These are phyloP conservation scores for Zoanthus gigantus DNA, from an alignment of 92 coral and sea anemone species.

Conservation along the genomic window DNA sequence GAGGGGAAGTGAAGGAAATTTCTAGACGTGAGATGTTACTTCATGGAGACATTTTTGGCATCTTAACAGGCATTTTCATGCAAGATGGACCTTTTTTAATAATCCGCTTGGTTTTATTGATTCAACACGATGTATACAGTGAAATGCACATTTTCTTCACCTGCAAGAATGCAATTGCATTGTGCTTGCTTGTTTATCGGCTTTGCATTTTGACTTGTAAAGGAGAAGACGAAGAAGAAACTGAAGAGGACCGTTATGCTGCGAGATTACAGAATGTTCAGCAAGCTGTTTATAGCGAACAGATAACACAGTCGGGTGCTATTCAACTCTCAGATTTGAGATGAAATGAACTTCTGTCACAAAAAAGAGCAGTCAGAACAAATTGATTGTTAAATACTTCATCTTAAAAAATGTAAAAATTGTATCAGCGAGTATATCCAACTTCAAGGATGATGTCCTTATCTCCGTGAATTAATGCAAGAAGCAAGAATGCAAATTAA, in stretches of 20 bases:
- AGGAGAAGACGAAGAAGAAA: slow-evolving; percentile 89
- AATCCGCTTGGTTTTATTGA: slow-evolving; percentile 83
- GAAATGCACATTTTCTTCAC: slow-evolving; percentile 99
- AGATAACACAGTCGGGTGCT: slow-evolving; percentile 86
- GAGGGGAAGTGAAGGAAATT: slow-evolving; percentile 90
- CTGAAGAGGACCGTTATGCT: slow-evolving; percentile 73
- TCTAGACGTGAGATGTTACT: slow-evolving; percentile 88
- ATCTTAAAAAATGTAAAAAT: too few relatives aligned
- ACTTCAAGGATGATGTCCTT: too few relatives aligned
- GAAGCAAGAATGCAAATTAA: too few relatives aligned
- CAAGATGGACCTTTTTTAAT: slow-evolving; percentile 98
- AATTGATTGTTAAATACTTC: too few relatives aligned
- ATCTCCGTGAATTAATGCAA: too few relatives aligned
- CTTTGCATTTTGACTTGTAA: slow-evolving; percentile 95
- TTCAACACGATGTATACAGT: slow-evolving; percentile 82
- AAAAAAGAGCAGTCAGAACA: too few relatives aligned
- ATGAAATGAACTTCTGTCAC: background rate
- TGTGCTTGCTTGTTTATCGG: slow-evolving; percentile 89
- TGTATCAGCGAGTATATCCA: too few relatives aligned
- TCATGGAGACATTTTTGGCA: slow-evolving; percentile 97
- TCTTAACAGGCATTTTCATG: slow-evolving; percentile 95
- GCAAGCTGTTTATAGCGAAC: slow-evolving; percentile 89
- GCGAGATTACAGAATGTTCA: slow-evolving; percentile 92
- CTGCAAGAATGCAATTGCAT: slow-evolving; percentile 94
- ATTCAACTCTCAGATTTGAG: slow-evolving; percentile 77